Conservation (phyloP, 2,888 invertebrate species). For the Lasioglossum oenotherae region DNA sequence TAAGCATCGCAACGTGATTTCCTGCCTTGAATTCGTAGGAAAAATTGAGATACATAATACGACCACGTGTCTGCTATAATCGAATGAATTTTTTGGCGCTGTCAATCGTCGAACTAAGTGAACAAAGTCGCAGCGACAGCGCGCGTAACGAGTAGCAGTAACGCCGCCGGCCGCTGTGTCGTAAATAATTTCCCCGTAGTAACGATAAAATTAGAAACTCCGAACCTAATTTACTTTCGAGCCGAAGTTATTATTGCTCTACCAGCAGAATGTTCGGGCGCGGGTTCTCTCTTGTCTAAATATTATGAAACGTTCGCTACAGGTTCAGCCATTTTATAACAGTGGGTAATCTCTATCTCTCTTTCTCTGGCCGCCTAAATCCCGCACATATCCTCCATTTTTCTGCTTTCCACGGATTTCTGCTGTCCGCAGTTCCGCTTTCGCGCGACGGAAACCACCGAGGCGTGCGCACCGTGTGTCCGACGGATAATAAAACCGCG, state of each 20-base stretch:
- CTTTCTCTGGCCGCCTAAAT: conserved; percentile 8
- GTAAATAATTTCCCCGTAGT: conserved; percentile 5
- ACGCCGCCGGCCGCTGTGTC: not conserved
- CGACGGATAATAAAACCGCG: conserved; percentile 46
- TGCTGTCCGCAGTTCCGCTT: conserved; percentile 29
- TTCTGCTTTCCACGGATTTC: conserved; percentile 21
- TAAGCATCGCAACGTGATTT: too few relatives aligned
- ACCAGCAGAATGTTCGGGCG: not conserved
- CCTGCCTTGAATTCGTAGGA: not conserved
- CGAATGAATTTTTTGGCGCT: not conserved
- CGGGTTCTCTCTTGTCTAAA: conserved; percentile 6
- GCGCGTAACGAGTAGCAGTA: not conserved
- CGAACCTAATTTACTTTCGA: conserved; percentile 1
- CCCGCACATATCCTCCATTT: conserved; percentile 12
- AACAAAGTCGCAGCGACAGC: not conserved
- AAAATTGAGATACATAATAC: not conserved
- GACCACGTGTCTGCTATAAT: not conserved
- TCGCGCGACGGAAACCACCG: conserved; percentile 26
- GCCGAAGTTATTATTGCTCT: conserved; percentile 7
- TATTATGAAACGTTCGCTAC: not conserved
- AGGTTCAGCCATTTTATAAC: conserved; percentile 5
- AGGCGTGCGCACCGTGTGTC: conserved; percentile 30
- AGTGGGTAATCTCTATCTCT: conserved; percentile 21
- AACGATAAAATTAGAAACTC: conserved; percentile 14
- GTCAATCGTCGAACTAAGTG: not conserved